Evolutionary conservation across 2,797 vertebrate genomes (phyloP).

Genomic region (Poecile montanus): DNA sequence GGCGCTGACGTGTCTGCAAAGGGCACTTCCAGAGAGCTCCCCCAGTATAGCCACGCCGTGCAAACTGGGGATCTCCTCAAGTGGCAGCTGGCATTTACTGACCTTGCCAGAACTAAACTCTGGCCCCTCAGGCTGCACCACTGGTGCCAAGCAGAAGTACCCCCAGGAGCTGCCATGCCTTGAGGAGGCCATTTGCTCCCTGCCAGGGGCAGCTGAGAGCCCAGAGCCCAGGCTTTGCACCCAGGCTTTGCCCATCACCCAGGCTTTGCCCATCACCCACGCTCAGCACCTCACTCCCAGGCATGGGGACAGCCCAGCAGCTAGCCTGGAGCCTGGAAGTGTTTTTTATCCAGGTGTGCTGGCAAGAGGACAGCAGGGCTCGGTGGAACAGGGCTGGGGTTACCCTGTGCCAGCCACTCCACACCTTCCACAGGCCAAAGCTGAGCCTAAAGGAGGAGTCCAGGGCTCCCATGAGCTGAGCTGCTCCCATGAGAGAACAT

Average conservation of each 20-base stretch:
- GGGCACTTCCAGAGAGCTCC: not conserved
- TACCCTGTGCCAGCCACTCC: not conserved
- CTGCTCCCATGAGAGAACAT: not conserved
- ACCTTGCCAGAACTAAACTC: not conserved
- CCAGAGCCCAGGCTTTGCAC: not conserved
- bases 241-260: not conserved
- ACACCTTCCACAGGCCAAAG: rapidly evolving
- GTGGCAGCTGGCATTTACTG: not conserved
- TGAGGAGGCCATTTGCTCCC: too few species aligned
- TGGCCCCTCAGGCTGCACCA: not conserved
- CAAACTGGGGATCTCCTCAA: not conserved
- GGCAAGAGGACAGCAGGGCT: too few species aligned
- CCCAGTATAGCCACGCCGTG: not conserved
- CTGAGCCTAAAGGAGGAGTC: not conserved
- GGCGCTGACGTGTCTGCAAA: not conserved
- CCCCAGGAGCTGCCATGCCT: not conserved
- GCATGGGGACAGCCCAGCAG: not conserved
- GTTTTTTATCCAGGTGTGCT: not conserved
- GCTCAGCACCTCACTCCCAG: not conserved
- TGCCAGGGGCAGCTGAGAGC: not conserved
- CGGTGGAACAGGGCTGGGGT: not conserved
- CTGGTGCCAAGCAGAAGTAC: not conserved
- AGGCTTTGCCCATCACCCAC: not conserved
- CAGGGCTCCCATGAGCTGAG: not conserved
- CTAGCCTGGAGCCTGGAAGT: not conserved